Evolutionary conservation across 1,140 invertebrate species (phyloP).

Genomic region (Scylla paramamosain): DNA sequence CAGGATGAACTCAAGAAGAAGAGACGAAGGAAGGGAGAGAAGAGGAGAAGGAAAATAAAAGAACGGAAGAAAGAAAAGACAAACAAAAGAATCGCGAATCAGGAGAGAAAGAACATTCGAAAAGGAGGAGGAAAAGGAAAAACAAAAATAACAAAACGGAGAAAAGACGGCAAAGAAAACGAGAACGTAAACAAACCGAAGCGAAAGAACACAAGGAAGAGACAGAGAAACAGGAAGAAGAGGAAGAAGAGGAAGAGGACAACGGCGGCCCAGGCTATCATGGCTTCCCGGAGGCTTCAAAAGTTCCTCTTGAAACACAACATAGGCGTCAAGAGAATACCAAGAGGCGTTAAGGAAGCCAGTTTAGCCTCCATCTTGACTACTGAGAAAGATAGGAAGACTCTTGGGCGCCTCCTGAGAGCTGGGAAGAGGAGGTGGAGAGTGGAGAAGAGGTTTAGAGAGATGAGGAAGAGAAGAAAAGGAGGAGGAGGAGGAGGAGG

Average conservation of each 20-base stretch:
- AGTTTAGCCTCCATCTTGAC: neutral
- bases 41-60: no score
- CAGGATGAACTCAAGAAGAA: neutral
- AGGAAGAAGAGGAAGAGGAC: neutral
- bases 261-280: neutral
- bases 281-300: neutral
- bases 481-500: neutral
- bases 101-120: no score
- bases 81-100: no score
- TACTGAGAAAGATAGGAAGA: neutral
- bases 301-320: neutral
- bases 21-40: no score
- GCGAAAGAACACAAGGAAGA: neutral
- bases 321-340: neutral
- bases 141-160: no score
- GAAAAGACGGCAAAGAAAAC: neutral
- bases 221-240: neutral
- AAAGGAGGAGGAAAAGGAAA: neutral
- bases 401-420: no score
- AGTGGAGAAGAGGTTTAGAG: neutral
- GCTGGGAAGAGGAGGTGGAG: neutral
- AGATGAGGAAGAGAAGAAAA: neutral
- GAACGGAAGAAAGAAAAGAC: no score
- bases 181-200: neutral
- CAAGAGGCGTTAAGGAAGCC: neutral